Conservation (phyloP, 2,888 invertebrate species). For the Morpho achilles region DNA sequence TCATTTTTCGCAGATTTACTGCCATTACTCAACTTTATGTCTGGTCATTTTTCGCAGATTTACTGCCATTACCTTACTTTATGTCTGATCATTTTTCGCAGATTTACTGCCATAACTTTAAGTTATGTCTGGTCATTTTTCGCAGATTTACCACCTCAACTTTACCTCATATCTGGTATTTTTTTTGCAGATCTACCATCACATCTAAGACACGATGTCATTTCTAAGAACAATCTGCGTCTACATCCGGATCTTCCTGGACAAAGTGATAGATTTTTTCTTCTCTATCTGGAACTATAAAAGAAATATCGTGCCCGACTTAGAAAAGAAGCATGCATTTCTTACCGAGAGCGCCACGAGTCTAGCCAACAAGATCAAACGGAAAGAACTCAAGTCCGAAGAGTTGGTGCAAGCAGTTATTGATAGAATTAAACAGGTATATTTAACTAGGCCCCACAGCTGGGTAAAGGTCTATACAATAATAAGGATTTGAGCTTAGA, state of each 20-base stretch:
- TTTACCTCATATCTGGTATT: no score
- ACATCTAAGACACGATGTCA: neutral
- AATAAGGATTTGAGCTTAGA: no score
- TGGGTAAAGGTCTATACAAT: no score
- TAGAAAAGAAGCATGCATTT: constrained; percentile 53
- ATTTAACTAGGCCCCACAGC: neutral
- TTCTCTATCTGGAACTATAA: constrained; percentile 63
- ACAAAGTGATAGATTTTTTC: constrained; percentile 57
- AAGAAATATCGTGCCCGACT: constrained; percentile 48
- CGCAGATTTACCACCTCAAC: no score
- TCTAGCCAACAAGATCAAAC: constrained; percentile 83
- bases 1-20: no score
- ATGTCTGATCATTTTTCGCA: no score
- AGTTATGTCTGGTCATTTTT: no score
- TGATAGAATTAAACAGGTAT: constrained; percentile 85
- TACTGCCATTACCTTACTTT: no score
- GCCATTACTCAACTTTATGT: no score
- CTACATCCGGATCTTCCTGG: constrained; percentile 48
- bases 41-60: no score
- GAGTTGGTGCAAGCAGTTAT: constrained; percentile 86
- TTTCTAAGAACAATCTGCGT: constrained; percentile 32
- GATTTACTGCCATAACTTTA: no score
- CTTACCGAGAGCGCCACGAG: constrained; percentile 81
- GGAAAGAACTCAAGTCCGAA: constrained; percentile 82
- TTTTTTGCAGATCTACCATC: no score